A percentile compares a stretch with the other conserved stretches of the same genome.
phyloP scores from a whole-genome alignment of 1,140 invertebrate species.

The Pseudomyrmex dendroicus region DNA sequence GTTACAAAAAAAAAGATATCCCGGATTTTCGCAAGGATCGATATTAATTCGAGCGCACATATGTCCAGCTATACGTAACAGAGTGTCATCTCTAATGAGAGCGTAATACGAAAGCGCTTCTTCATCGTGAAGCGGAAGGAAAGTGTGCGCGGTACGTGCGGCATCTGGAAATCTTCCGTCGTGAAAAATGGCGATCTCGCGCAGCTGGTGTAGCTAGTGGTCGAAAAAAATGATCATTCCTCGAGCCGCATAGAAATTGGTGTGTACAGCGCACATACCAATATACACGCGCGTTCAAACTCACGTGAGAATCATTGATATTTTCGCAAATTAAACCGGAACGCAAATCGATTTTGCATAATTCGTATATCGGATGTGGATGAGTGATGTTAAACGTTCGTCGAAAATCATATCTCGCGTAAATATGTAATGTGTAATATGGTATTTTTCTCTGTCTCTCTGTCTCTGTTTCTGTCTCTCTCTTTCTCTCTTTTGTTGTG shows the following conservation, averaged over 20 bases:
- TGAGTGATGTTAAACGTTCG: conserved; percentile 27
- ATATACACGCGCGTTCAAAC: background rate
- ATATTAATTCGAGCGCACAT: background rate
- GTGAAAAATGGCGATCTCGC: conserved; percentile 48
- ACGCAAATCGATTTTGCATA: background rate
- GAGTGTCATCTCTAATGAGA: conserved; percentile 31
- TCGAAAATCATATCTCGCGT: background rate
- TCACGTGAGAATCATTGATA: background rate
- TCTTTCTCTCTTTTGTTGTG: too few species aligned
- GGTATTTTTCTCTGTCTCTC: too few species aligned
- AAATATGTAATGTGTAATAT: too few species aligned
- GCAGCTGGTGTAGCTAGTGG: background rate
- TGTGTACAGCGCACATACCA: background rate
- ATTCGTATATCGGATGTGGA: background rate
- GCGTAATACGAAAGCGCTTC: conserved; percentile 17
- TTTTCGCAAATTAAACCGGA: conserved; percentile 1
- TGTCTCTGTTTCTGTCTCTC: too few species aligned
- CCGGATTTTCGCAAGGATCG: background rate
- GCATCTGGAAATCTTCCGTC: conserved; percentile 6
- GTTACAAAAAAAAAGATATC: background rate
- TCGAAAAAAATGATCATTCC: conserved; percentile 38
- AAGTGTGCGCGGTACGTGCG: conserved; percentile 6
- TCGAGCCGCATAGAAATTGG: conserved; percentile 35
- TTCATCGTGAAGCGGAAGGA: conserved; percentile 21
- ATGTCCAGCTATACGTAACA: background rate